A percentile compares a stretch with the other conserved stretches of the same genome.
Conservation (phyloP, 1,140 invertebrate species). For the Ditylenchus dipsaci region DNA sequence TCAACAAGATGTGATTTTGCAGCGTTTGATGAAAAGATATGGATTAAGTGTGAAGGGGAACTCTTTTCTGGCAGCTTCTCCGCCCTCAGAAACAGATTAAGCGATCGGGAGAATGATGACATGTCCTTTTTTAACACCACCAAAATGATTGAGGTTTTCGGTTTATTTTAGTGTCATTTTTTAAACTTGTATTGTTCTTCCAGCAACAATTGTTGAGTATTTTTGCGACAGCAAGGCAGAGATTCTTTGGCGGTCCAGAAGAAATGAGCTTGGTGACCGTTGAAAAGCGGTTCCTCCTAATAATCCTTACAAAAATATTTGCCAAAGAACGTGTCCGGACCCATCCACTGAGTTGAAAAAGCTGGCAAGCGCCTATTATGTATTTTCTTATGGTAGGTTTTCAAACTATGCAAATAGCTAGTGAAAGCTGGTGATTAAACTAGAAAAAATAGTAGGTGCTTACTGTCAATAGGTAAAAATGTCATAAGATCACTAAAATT, state of each 20-base stretch:
- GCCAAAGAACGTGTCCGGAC: no score
- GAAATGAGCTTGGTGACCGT: no score
- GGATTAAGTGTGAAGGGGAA: conserved; percentile 49
- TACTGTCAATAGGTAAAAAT: no score
- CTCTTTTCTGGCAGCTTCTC: conserved; percentile 34
- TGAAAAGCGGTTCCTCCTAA: no score
- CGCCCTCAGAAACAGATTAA: conserved; percentile 22
- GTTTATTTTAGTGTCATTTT: no score
- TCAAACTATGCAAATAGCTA: neutral
- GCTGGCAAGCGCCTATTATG: conserved; percentile 34
- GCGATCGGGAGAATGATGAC: conserved; percentile 35
- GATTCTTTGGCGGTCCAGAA: conserved; percentile 24
- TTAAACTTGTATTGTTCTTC: neutral
- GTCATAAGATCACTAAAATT: neutral
- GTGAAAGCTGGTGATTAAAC: neutral
- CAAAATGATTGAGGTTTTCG: neutral
- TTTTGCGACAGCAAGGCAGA: neutral
- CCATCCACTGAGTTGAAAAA: no score
- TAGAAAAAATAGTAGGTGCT: neutral
- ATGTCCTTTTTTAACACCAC: conserved; percentile 45
- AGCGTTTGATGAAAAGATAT: conserved; percentile 48
- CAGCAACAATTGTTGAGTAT: conserved; percentile 31
- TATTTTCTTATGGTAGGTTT: conserved; percentile 22
- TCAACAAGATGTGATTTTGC: conserved; percentile 1
- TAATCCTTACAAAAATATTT: no score